phyloP scores from a whole-genome alignment of 2,113 vertebrate species.

The Antigone vipio region DNA sequence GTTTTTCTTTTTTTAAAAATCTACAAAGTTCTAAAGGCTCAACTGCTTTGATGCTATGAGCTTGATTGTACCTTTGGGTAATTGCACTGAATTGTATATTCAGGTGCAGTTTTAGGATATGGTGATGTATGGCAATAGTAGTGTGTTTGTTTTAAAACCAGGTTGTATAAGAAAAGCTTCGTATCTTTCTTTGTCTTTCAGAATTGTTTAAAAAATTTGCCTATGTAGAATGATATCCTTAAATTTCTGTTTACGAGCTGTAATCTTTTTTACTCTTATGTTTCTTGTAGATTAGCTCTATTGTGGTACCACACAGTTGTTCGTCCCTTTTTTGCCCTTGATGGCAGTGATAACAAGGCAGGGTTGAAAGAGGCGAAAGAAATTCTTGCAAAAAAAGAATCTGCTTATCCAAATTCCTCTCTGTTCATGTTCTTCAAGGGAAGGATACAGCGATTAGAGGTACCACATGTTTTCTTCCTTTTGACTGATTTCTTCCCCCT shows the following conservation, averaged over 20 bases:
- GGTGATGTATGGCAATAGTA: background rate
- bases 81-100: background rate
- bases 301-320: constrained; percentile 99
- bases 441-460: constrained; percentile 95
- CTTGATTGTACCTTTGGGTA: background rate
- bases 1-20: background rate
- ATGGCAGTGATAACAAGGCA: constrained; percentile 88
- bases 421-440: constrained; percentile 99
- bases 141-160: background rate
- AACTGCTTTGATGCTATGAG: background rate
- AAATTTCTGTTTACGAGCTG: background rate
- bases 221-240: background rate
- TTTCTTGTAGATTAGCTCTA: constrained; percentile 86
- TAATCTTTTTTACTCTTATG: constrained; percentile 20
- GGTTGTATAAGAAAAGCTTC: background rate
- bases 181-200: background rate
- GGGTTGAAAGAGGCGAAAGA: constrained; percentile 94
- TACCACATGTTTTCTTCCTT: constrained; percentile 45
- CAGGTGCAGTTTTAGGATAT: background rate
- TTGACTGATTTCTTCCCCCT: background rate
- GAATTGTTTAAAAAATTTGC: background rate
- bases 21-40: background rate
- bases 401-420: constrained; percentile 96
- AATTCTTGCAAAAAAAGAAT: constrained; percentile 92
- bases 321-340: constrained; percentile 95